Evolutionary conservation across 2,888 invertebrate genomes (phyloP).

Genomic region (Tipula helvola): DNA sequence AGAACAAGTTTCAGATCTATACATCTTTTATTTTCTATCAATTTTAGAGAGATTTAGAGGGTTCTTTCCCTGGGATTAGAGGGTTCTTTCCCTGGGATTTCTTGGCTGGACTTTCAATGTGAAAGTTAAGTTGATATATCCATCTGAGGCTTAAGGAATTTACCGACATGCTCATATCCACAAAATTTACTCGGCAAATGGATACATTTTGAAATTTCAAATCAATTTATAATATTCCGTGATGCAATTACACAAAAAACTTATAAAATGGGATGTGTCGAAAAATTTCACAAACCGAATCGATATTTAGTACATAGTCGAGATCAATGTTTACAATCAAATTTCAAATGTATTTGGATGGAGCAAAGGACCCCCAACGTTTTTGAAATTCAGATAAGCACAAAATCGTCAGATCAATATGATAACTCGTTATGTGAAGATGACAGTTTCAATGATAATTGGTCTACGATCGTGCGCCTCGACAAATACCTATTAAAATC

Average conservation of each 20-base stretch:
- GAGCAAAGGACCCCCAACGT: constrained; percentile 18
- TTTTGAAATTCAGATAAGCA: constrained; percentile 19
- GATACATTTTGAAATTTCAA: constrained; percentile 42
- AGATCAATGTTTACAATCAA: constrained; percentile 32
- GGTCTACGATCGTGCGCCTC: constrained; percentile 47
- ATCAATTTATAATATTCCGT: constrained; percentile 37
- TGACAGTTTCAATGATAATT: constrained; percentile 40
- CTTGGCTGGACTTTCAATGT: too few species aligned
- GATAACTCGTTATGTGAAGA: constrained; percentile 30
- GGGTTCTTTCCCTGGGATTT: too few species aligned
- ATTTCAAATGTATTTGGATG: constrained; percentile 18
- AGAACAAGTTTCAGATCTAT: too few species aligned
- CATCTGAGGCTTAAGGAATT: too few species aligned
- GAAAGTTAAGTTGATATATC: too few species aligned
- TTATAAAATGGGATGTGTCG: constrained; percentile 38
- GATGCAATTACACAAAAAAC: constrained; percentile 41
- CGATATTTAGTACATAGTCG: constrained; percentile 39
- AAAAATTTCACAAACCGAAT: constrained; percentile 23
- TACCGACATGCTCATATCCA: constrained; percentile 37
- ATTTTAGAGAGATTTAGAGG: too few species aligned
- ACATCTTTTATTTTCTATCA: too few species aligned
- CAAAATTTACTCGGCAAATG: constrained; percentile 50
- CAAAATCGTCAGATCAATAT: constrained; percentile 12
- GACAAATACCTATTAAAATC: constrained; percentile 25
- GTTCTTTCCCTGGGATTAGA: too few species aligned